These are phyloP conservation scores for Bubalus kerabau DNA, from an alignment of 2,113 vertebrate genomes.

Conservation along the genomic window DNA sequence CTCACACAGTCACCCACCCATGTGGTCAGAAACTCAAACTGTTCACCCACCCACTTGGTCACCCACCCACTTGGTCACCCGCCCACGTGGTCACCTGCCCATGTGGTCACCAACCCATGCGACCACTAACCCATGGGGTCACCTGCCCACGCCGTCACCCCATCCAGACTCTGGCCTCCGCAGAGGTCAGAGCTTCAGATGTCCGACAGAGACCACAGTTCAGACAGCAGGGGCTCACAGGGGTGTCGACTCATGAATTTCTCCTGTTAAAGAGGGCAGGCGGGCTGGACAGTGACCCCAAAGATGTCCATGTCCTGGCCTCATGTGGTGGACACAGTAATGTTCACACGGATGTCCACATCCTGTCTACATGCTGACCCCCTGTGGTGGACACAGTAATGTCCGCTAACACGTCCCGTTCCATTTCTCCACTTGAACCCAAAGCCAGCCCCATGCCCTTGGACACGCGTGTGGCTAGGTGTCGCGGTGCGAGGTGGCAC, in stretches of 20 bases:
- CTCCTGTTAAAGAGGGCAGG: not conserved
- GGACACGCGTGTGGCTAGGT: fast-evolving
- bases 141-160: fast-evolving
- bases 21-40: not conserved
- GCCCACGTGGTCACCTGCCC: fast-evolving
- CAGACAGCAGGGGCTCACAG: not conserved
- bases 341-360: too few species aligned
- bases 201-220: not conserved
- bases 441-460: not conserved
- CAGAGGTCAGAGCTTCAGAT: not conserved
- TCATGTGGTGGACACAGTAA: not conserved
- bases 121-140: not conserved
- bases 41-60: not conserved
- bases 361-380: not conserved
- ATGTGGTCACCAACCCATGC: fast-evolving
- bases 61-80: fast-evolving
- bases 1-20: too few species aligned
- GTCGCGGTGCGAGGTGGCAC: fast-evolving
- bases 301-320: not conserved
- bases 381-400: too few species aligned
- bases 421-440: fast-evolving
- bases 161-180: not conserved
- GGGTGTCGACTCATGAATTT: not conserved
- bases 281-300: not conserved
- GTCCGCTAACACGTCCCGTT: not conserved